Percentiles rank a stretch among this genome's conserved stretches.
Evolutionary conservation across 2,797 vertebrate genomes (phyloP).

Genomic region (Cossypha heuglini): DNA sequence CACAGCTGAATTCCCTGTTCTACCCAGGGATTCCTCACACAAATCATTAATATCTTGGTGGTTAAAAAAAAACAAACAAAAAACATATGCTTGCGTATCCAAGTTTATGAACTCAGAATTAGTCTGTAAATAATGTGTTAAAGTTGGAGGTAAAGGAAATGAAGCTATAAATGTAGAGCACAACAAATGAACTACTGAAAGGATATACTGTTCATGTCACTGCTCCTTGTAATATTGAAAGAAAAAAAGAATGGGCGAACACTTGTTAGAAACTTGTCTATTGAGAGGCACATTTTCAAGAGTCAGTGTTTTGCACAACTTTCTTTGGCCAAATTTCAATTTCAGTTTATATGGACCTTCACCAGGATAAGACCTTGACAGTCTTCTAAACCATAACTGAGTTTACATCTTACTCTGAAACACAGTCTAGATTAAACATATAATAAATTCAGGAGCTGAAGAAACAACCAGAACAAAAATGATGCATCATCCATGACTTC

Average conservation of each 20-base stretch:
- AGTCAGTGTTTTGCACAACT: neutral
- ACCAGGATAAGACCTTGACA: neutral
- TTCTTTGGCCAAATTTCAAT: neutral
- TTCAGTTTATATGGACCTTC: neutral
- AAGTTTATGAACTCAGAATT: neutral
- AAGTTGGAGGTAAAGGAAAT: neutral
- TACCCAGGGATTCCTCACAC: neutral
- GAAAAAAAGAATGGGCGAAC: fast-evolving
- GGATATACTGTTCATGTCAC: neutral
- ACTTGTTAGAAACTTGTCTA: neutral
- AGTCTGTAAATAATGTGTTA: neutral
- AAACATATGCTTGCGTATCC: neutral
- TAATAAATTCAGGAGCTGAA: neutral
- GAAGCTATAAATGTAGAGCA: neutral
- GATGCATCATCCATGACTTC: neutral
- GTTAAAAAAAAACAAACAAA: neutral
- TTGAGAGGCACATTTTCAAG: neutral
- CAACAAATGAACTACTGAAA: neutral
- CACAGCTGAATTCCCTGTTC: neutral
- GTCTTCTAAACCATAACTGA: neutral
- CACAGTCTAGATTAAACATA: neutral
- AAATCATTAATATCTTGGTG: neutral
- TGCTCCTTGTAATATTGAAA: neutral
- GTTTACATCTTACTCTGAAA: neutral
- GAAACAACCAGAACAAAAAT: neutral